phyloP scores from a whole-genome alignment of 1,140 invertebrate species.

The Argopecten irradians region DNA sequence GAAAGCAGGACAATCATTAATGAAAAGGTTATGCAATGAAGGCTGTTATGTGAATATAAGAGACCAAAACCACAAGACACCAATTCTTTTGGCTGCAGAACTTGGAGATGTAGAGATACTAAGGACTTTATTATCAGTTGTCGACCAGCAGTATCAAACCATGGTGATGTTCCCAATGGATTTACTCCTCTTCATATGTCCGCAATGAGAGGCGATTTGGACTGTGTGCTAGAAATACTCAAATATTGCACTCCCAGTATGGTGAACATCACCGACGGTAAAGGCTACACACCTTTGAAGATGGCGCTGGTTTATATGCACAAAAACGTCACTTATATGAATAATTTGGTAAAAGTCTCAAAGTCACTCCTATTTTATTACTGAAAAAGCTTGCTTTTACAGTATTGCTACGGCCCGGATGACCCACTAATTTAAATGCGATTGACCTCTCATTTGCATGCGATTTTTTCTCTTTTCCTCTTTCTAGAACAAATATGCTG shows the following conservation, averaged over 20 bases:
- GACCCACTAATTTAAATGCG: too few species aligned
- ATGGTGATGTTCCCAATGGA: conserved; percentile 44
- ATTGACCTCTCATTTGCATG: too few species aligned
- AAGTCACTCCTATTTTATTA: too few species aligned
- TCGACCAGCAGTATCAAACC: conserved; percentile 44
- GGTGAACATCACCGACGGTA: conserved; percentile 52
- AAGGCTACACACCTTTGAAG: conserved; percentile 52
- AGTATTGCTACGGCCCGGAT: too few species aligned
- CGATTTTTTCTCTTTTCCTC: too few species aligned
- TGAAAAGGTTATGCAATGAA: conserved; percentile 46
- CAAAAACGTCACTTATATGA: conserved; percentile 56
- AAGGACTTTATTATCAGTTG: conserved; percentile 49
- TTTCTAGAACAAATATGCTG: too few species aligned
- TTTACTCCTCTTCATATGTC: conserved; percentile 65
- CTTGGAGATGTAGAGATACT: conserved; percentile 59
- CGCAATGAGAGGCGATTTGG: conserved; percentile 58
- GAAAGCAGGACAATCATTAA: conserved; percentile 39
- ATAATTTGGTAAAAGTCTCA: conserved; percentile 37
- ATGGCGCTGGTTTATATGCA: conserved; percentile 54
- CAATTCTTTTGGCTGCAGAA: conserved; percentile 58
- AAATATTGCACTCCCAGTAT: conserved; percentile 39
- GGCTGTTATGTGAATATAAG: conserved; percentile 63
- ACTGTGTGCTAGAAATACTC: conserved; percentile 59
- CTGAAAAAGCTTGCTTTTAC: too few species aligned
- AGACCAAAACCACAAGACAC: conserved; percentile 53